Conservation (phyloP, 1,140 invertebrate species). For the Eupeodes corollae region DNA sequence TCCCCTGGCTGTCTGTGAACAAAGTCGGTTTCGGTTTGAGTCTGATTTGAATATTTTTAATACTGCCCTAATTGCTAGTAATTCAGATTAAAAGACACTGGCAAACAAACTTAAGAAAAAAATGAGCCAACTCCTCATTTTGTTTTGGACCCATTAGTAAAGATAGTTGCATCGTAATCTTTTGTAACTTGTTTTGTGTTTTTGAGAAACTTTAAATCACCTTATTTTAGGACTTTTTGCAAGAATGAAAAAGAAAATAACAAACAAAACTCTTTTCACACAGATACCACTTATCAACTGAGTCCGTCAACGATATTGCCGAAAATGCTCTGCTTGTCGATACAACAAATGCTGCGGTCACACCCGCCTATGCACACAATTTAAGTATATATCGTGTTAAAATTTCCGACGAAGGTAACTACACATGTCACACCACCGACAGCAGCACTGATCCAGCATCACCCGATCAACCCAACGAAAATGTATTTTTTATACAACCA, state of each 20-base stretch:
- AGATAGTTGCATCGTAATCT: too few relatives aligned
- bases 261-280: background rate
- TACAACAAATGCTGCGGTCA: slow-evolving; percentile 9
- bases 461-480: slow-evolving; percentile 12
- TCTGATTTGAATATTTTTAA: too few relatives aligned
- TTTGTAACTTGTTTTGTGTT: too few relatives aligned
- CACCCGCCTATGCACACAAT: slow-evolving; percentile 15
- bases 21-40: too few relatives aligned
- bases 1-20: too few relatives aligned
- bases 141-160: too few relatives aligned
- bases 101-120: too few relatives aligned
- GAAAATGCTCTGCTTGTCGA: slow-evolving; percentile 17
- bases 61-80: too few relatives aligned
- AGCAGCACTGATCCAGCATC: too few relatives aligned
- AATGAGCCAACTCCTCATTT: too few relatives aligned
- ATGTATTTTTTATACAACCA: slow-evolving; percentile 32
- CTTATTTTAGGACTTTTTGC: background rate
- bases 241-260: background rate
- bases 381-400: slow-evolving; percentile 30
- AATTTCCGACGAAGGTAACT: slow-evolving; percentile 39
- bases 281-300: background rate
- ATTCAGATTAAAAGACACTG: too few relatives aligned
- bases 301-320: slow-evolving; percentile 4
- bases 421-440: slow-evolving; percentile 37
- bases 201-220: background rate